Evolutionary conservation across 2,113 vertebrate genomes (phyloP), one percentile per base, ranked within the genome.

Genomic region (Passer domesticus): DNA sequence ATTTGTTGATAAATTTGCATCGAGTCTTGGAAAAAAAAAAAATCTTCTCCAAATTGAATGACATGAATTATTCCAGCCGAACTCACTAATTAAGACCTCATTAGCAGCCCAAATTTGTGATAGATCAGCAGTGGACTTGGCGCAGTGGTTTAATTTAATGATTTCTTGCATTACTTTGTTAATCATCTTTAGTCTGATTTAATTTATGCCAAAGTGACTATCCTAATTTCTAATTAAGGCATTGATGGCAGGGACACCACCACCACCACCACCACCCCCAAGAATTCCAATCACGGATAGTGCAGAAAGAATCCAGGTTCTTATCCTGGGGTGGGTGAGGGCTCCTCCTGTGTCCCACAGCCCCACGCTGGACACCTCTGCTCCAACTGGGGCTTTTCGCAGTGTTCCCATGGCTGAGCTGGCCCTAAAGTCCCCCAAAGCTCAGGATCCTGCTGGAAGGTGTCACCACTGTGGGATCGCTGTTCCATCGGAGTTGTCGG

Each of bases 161-260:
- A 98, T 98, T 98, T 97, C 98, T 98, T 98, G 97, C 97, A 95
- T 98, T 97, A 98, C 97, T 98, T 98, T 98, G 98, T 98, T 98
- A 98, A 98, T 98, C 98, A 97, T 97, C 98, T 98, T 98, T 96
- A 98, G 97, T 97, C 97, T 97, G 98, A 97, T 98, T 98, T 97
- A 98, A 98, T 98, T 98, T 97, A 98, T 97, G 97, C 97, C 97
- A 96, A 95, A 95, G 97, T 98, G 97, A 97, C 97, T 97, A 94
- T 97, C 97, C 98, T 98, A 96, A 97, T 98, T 98, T 98, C 97
- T 98, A 98, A 98, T 97, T 97, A 98, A 97, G 96, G 98, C 96
- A 93, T 96, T 96, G 97, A 97, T 95, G 96, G 96, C 63, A 9
- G 95, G 92, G 97, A 96, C 85, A 55, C 84, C 64, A 52, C 82